Conservation (phyloP, 2,888 invertebrate species). For the Sturmia bella region DNA sequence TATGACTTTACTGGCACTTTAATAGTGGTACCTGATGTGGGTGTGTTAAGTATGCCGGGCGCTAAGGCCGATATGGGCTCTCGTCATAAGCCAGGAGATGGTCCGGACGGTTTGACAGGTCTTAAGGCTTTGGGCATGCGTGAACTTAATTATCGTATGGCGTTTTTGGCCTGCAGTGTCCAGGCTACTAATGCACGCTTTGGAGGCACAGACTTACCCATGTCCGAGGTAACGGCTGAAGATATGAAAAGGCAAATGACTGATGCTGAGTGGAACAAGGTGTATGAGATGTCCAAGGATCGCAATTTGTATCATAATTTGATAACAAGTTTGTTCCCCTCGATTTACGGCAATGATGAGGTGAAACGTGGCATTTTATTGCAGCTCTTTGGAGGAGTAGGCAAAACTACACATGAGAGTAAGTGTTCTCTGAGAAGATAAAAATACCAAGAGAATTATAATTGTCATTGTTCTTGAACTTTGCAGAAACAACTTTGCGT, state of each 20-base stretch:
- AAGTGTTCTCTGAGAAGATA: slow-evolving; percentile 63
- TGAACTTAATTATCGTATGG: slow-evolving; percentile 91
- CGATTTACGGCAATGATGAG: slow-evolving; percentile 98
- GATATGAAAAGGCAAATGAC: slow-evolving; percentile 97
- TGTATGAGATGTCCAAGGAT: slow-evolving; percentile 98
- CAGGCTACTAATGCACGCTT: slow-evolving; percentile 93
- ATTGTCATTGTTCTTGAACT: background rate
- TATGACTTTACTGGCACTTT: slow-evolving; percentile 97
- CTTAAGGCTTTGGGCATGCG: slow-evolving; percentile 91
- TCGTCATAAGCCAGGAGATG: slow-evolving; percentile 87
- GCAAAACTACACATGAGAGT: slow-evolving; percentile 95
- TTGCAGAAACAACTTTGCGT: slow-evolving; percentile 90
- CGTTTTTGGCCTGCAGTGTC: slow-evolving; percentile 96
- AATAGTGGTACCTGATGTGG: slow-evolving; percentile 98
- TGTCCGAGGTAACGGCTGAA: slow-evolving; percentile 95
- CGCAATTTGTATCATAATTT: slow-evolving; percentile 94
- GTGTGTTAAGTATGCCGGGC: slow-evolving; percentile 90
- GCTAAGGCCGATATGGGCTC: slow-evolving; percentile 91
- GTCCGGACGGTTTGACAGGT: slow-evolving; percentile 93
- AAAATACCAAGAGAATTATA: background rate
- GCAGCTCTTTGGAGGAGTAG: slow-evolving; percentile 98
- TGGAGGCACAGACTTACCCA: slow-evolving; percentile 91
- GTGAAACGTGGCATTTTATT: slow-evolving; percentile 95
- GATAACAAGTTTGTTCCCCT: slow-evolving; percentile 95
- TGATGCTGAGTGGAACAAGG: slow-evolving; percentile 95